A percentile compares a stretch with the other conserved stretches of the same genome.
Conservation (phyloP, 2,888 invertebrate genomes). For the Zaprionus obscuricornis region DNA sequence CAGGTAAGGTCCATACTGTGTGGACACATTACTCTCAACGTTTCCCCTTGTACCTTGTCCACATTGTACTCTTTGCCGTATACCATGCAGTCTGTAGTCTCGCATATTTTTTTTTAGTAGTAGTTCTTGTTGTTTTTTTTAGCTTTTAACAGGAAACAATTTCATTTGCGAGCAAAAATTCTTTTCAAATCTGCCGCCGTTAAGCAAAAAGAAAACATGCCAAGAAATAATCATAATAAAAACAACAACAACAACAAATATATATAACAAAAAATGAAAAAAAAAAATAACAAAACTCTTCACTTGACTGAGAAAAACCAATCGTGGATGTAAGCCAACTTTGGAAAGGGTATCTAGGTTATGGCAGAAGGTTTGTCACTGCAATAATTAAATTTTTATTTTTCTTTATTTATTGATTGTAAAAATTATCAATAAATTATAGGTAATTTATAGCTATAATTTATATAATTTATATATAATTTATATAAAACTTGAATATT, state of each 20-base stretch:
- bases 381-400: no score
- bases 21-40: no score
- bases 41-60: constrained; percentile 22
- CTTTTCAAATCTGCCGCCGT: constrained; percentile 76
- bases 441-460: not conserved
- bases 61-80: not conserved
- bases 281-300: constrained; percentile 13
- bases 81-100: constrained; percentile 13
- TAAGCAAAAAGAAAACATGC: constrained; percentile 72
- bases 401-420: not conserved
- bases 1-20: constrained; percentile 25
- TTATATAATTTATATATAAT: no score
- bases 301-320: constrained; percentile 63
- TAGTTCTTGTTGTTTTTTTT: constrained; percentile 43
- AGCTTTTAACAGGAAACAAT: constrained; percentile 80
- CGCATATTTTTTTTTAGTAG: constrained; percentile 38
- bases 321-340: constrained; percentile 41
- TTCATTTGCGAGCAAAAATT: constrained; percentile 77
- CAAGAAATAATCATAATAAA: constrained; percentile 73
- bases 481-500: no score
- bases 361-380: no score
- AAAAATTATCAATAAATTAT: not conserved
- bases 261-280: constrained; percentile 23
- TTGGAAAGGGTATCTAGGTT: not conserved
- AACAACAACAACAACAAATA: no score